Percentiles rank a stretch among this genome's conserved stretches.
These are phyloP conservation scores for Meteorus colon DNA, from an alignment of 2,888 invertebrate genomes.

Conservation along the genomic window DNA sequence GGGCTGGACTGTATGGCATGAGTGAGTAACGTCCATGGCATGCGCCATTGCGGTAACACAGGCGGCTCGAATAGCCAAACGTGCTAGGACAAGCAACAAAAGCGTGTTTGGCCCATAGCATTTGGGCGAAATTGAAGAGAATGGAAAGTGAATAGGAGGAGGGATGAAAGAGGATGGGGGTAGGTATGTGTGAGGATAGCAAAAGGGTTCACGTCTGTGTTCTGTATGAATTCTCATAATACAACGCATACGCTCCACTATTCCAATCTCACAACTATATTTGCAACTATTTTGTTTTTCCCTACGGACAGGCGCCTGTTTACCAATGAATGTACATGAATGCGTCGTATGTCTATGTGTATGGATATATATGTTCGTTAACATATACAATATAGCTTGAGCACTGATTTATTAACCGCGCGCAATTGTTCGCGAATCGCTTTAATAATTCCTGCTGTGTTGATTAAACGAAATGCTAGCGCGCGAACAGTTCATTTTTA, in stretches of 20 bases:
- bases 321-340: neutral
- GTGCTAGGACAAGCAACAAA: conserved; percentile 51
- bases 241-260: conserved; percentile 31
- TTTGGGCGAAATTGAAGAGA: neutral
- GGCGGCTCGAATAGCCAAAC: conserved; percentile 52
- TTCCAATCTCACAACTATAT: conserved; percentile 3
- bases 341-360: neutral
- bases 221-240: conserved; percentile 37
- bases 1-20: conserved; percentile 40
- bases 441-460: conserved; percentile 67
- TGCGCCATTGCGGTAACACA: conserved; percentile 54
- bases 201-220: conserved; percentile 13
- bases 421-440: conserved; percentile 66
- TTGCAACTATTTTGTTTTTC: neutral
- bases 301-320: neutral
- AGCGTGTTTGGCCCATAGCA: conserved; percentile 44
- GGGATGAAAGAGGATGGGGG: neutral
- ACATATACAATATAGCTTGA: conserved; percentile 47
- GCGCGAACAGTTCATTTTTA: conserved; percentile 64
- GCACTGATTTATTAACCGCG: conserved; percentile 69
- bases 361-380: neutral
- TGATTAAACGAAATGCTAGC: conserved; percentile 64
- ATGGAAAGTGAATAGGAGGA: no score
- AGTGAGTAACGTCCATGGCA: conserved; percentile 57
- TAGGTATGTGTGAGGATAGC: no score